Evolutionary conservation across 2,797 vertebrate species (phyloP).

Genomic region (Sarcophilus harrisii): DNA sequence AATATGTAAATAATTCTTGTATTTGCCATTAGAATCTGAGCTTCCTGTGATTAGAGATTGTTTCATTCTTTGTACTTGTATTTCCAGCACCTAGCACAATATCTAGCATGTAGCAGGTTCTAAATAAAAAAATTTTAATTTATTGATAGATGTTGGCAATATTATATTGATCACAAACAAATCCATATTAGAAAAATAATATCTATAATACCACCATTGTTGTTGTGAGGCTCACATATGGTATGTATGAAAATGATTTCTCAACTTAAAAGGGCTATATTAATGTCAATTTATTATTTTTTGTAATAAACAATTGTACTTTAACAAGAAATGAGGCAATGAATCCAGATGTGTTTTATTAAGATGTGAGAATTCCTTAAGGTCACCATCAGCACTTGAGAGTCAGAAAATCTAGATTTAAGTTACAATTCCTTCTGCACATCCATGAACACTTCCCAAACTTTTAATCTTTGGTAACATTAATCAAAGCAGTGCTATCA

Average conservation of each 20-base stretch:
- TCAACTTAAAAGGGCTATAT: neutral
- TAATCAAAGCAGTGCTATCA: neutral
- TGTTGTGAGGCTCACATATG: neutral
- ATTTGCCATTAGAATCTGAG: neutral
- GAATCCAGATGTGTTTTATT: neutral
- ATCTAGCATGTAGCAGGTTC: neutral
- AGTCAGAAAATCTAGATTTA: neutral
- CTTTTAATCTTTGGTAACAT: neutral
- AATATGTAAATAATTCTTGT: neutral
- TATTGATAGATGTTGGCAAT: neutral
- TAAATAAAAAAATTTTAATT: neutral
- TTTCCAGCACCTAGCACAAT: neutral
- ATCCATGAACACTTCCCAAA: neutral
- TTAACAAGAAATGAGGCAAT: neutral
- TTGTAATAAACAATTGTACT: neutral
- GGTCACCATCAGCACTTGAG: neutral
- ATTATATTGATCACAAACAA: neutral
- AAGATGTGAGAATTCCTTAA: neutral
- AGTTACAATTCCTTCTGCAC: neutral
- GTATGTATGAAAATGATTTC: neutral
- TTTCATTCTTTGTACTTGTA: neutral
- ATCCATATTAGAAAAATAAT: neutral
- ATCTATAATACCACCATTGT: neutral
- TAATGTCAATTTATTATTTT: neutral
- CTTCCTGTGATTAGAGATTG: neutral